Evolutionary conservation across 2,113 vertebrate species (phyloP).

Genomic region (Chloropsis hardwickii): DNA sequence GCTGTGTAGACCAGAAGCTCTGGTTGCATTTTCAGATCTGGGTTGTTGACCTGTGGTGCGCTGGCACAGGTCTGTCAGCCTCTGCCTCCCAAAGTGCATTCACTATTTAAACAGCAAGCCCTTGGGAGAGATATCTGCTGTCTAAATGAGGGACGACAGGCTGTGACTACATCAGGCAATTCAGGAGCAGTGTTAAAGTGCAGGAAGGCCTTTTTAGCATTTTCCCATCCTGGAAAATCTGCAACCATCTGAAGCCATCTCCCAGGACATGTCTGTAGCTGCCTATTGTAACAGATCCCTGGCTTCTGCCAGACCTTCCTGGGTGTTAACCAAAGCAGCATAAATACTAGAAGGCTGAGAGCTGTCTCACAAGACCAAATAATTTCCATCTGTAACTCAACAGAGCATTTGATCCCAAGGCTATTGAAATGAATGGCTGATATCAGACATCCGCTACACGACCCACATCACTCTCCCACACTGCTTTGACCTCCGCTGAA

Average conservation of each 20-base stretch:
- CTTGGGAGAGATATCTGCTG: neutral
- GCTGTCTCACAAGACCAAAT: neutral
- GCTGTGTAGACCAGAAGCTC: neutral
- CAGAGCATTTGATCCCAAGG: neutral
- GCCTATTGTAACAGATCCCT: neutral
- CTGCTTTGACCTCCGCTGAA: conserved; percentile 34
- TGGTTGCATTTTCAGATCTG: neutral
- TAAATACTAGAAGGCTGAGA: neutral
- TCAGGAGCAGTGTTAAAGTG: neutral
- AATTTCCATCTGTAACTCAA: neutral
- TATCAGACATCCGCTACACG: neutral
- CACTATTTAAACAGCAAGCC: neutral
- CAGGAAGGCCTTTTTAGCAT: neutral
- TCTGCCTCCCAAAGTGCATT: neutral
- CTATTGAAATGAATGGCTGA: neutral
- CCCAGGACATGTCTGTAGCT: neutral
- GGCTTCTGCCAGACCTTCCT: neutral
- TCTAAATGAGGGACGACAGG: neutral
- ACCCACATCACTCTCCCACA: neutral
- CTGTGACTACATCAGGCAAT: neutral
- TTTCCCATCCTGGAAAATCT: neutral
- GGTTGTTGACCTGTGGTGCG: neutral
- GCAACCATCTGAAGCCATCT: neutral
- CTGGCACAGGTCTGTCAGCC: neutral
- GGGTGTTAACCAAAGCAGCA: neutral